Conservation (phyloP, 1,140 invertebrate genomes). For the Pissodes strobi region DNA sequence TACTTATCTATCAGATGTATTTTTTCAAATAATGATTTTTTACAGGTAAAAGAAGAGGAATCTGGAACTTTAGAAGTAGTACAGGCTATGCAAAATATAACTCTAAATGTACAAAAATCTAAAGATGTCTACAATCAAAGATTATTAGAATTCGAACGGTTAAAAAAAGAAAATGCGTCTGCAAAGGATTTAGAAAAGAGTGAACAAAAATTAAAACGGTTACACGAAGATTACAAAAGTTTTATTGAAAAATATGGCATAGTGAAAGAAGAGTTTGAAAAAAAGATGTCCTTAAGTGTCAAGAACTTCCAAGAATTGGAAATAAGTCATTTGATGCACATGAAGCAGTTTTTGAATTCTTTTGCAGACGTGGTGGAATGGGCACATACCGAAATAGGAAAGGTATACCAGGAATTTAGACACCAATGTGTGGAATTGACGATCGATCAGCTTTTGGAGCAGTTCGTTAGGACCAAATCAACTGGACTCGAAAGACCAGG, state of each 20-base stretch:
- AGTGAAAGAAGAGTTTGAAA: constrained; percentile 90
- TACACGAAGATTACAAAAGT: constrained; percentile 90
- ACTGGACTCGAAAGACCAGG: constrained; percentile 91
- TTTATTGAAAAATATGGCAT: constrained; percentile 87
- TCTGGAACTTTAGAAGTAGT: constrained; percentile 87
- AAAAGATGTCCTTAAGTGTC: constrained; percentile 91
- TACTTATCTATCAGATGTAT: background rate
- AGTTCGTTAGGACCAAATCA: constrained; percentile 88
- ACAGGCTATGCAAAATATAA: constrained; percentile 85
- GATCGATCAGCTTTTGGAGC: constrained; percentile 87
- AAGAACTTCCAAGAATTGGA: constrained; percentile 95
- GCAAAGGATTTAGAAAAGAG: constrained; percentile 91
- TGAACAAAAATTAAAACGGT: constrained; percentile 88
- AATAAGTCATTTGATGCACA: constrained; percentile 87
- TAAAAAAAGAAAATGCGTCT: constrained; percentile 87
- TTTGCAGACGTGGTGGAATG: constrained; percentile 87
- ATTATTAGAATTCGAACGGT: constrained; percentile 82
- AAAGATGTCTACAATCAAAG: constrained; percentile 87
- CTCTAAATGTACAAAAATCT: constrained; percentile 82
- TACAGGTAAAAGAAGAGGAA: constrained; percentile 89
- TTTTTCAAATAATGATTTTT: background rate
- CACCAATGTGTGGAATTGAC: constrained; percentile 88
- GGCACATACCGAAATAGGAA: constrained; percentile 86
- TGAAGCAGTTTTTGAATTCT: constrained; percentile 92
- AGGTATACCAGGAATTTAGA: constrained; percentile 89